Evolutionary conservation across 2,797 vertebrate species (phyloP).

Genomic region (Manis pentadactyla): DNA sequence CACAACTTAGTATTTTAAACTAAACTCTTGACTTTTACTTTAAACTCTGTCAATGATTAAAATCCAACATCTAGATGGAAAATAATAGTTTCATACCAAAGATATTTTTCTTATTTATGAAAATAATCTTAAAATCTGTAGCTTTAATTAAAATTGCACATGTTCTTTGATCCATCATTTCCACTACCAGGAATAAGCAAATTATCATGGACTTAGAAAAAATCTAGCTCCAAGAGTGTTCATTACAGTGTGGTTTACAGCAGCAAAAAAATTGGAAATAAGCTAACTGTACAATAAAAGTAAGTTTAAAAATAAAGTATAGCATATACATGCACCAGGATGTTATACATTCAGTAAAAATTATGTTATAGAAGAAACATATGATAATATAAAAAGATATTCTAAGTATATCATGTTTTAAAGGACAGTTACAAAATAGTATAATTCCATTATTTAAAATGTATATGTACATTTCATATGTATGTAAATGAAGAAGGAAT

Average conservation of each 20-base stretch:
- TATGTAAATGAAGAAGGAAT: background rate
- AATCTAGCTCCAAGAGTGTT: background rate
- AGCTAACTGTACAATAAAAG: background rate
- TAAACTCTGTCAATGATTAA: constrained; percentile 36
- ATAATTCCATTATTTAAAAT: constrained; percentile 41
- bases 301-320: constrained; percentile 19
- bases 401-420: background rate
- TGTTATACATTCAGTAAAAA: constrained; percentile 39
- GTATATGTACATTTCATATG: background rate
- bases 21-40: constrained; percentile 36
- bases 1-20: constrained; percentile 37
- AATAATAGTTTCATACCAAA: background rate
- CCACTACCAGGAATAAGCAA: background rate
- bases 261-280: background rate
- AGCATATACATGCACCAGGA: background rate
- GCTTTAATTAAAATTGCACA: constrained; percentile 14
- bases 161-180: constrained; percentile 26
- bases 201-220: background rate
- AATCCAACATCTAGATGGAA: constrained; percentile 24
- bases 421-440: constrained; percentile 50
- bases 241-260: background rate
- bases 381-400: background rate
- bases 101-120: background rate
- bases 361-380: background rate
- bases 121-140: constrained; percentile 4